Conservation (phyloP, 2,888 invertebrate genomes). For the Drosophila hamatofila region DNA sequence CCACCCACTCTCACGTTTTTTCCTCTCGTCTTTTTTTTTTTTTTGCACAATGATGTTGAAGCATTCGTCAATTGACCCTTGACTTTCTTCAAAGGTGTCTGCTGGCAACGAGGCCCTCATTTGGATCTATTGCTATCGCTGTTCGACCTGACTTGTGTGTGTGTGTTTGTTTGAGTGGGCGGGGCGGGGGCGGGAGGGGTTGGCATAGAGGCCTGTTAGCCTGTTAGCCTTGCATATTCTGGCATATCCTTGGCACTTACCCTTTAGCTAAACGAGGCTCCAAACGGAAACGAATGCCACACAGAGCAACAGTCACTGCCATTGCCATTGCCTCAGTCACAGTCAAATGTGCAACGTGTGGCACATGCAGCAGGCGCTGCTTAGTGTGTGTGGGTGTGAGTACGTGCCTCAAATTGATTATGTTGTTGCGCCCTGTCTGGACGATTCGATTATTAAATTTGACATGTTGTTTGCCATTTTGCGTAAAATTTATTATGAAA, state of each 20-base stretch:
- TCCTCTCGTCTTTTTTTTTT: neutral
- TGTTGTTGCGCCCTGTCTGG: constrained; percentile 2
- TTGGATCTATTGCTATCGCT: constrained; percentile 22
- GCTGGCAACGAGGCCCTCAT: constrained; percentile 29
- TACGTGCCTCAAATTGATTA: constrained; percentile 25
- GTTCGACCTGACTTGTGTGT: constrained; percentile 24
- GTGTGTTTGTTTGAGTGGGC: neutral
- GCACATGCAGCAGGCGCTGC: constrained; percentile 3
- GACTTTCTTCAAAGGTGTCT: constrained; percentile 51
- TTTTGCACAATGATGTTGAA: constrained; percentile 46
- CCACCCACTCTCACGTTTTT: neutral
- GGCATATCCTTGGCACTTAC: constrained; percentile 44
- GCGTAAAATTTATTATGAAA: neutral
- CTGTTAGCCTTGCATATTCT: constrained; percentile 16
- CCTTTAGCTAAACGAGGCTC: constrained; percentile 18
- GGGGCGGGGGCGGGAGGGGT: neutral
- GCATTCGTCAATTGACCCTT: constrained; percentile 61
- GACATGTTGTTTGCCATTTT: neutral
- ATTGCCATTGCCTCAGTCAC: neutral
- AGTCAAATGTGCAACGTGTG: constrained; percentile 14
- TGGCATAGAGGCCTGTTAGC: constrained; percentile 36
- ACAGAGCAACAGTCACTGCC: constrained; percentile 1
- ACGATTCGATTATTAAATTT: constrained; percentile 10
- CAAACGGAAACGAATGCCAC: constrained; percentile 2
- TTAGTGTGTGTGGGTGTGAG: neutral